These are phyloP conservation scores for Australoheros facetus DNA, from an alignment of 2,797 vertebrate genomes.

Conservation along the genomic window DNA sequence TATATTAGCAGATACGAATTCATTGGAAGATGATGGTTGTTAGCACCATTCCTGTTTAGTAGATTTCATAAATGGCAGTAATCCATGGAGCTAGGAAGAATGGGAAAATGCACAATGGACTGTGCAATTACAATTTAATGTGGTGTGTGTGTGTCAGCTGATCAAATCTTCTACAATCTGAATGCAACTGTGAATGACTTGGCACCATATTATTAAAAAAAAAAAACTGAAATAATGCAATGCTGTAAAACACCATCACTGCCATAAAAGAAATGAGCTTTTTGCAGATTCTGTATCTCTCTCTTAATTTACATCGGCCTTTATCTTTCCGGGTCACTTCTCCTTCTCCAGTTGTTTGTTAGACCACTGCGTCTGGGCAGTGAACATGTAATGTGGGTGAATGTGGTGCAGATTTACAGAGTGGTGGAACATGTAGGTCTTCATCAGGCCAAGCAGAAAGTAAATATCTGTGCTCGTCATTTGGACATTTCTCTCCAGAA, in stretches of 20 bases:
- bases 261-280: slow-evolving; percentile 22
- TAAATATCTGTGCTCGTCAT: slow-evolving; percentile 63
- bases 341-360: slow-evolving; percentile 48
- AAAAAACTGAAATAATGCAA: slow-evolving; percentile 27
- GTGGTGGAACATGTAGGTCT: slow-evolving; percentile 48
- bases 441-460: slow-evolving; percentile 55
- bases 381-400: slow-evolving; percentile 52
- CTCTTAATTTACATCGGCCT: slow-evolving; percentile 33
- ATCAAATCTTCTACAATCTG: not conserved
- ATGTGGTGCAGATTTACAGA: slow-evolving; percentile 34
- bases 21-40: not conserved
- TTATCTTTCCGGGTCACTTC: slow-evolving; percentile 44
- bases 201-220: slow-evolving; percentile 22
- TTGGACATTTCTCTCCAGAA: slow-evolving; percentile 39
- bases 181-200: slow-evolving; percentile 16
- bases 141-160: not conserved
- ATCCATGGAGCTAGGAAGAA: not conserved
- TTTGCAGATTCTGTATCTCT: slow-evolving; percentile 39
- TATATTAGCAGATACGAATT: not conserved
- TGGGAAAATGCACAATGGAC: not conserved
- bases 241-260: slow-evolving; percentile 29
- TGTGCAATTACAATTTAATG: not conserved
- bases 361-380: slow-evolving; percentile 47
- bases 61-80: not conserved
- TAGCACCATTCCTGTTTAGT: not conserved